Conservation (phyloP, 1,140 invertebrate species). For the Aphaenogaster floridana region DNA sequence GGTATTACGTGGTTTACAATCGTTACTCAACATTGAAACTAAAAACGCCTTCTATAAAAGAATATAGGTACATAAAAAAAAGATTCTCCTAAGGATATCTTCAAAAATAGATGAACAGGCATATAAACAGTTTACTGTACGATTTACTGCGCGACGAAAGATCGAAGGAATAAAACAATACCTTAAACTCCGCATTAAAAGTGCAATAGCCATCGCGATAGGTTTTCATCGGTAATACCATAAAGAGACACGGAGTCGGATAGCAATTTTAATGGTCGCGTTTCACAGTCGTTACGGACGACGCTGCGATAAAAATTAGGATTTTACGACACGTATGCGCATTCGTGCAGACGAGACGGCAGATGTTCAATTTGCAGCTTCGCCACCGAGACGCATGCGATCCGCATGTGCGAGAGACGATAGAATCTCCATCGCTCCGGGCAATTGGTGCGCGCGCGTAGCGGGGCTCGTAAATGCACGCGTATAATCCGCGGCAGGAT, state of each 20-base stretch:
- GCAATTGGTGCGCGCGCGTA: conserved; percentile 36
- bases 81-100: not conserved
- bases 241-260: conserved; percentile 29
- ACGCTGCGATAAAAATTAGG: conserved; percentile 33
- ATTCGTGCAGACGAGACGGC: conserved; percentile 50
- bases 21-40: not conserved
- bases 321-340: conserved; percentile 45
- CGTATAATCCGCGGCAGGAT: conserved; percentile 59
- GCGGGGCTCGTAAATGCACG: conserved; percentile 55
- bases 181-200: conserved; percentile 10
- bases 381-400: conserved; percentile 54
- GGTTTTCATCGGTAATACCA: conserved; percentile 22
- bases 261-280: conserved; percentile 42
- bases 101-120: not conserved
- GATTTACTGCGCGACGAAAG: not conserved
- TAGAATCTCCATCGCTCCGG: conserved; percentile 63
- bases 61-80: not conserved
- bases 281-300: conserved; percentile 41
- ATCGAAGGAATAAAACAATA: conserved; percentile 3
- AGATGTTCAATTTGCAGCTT: conserved; percentile 63
- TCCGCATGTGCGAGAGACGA: conserved; percentile 39
- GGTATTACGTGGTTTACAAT: not conserved
- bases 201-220: conserved; percentile 16
- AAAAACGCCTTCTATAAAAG: not conserved
- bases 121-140: not conserved